Evolutionary conservation across 2,113 vertebrate species (phyloP), one percentile per base, ranked within the genome.

Genomic region (Sterrhoptilus dennistouni): DNA sequence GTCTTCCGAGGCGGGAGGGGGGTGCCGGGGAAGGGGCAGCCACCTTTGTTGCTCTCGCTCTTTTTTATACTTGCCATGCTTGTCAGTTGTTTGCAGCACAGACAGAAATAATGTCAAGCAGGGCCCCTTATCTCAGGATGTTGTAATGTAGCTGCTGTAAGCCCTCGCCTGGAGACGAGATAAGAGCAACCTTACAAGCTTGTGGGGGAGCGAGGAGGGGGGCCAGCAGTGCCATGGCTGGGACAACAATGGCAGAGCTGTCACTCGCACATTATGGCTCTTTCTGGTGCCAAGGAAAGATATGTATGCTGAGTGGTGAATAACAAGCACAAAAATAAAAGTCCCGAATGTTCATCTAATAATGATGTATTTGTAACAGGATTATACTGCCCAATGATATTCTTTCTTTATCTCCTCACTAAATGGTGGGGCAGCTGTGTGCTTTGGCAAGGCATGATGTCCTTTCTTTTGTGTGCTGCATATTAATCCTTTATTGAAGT

Each of bases 401-500:
- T 97, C 94, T 96, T 97, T 94, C 98, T 97, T 98, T 97, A 98
- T 99, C 98, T 98, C 97, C 81, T 94, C 95, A 83, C 98, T 97
- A 98, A 99, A 98, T 93, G 97, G 97, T 90, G 84, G 98, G 98
- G 98, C 99, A 99, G 98, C 98, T 99, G 98, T 98, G 98, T 98
- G 98, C 97, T 98, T 97, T 98, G 98, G 98, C 98, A 98, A 75
- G 11, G 97, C 97, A 84, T 97, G 97, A 98, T 96, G 97, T 98
- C 98, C 96, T 96, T 96, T 87, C 98, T 98, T 98, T 98, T 99
- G 98, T 99, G 98, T 83, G 96, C 98, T 98, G 99, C 99, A 99
- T 99, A 99, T 99, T 99, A 99, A 99, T 99, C 98, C 99, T 99
- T 99, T 98, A 98, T 99, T 98, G 98, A 98, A 98, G 99, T 98